Conservation (phyloP, 2,113 vertebrate species). For the Perccottus glenii region DNA sequence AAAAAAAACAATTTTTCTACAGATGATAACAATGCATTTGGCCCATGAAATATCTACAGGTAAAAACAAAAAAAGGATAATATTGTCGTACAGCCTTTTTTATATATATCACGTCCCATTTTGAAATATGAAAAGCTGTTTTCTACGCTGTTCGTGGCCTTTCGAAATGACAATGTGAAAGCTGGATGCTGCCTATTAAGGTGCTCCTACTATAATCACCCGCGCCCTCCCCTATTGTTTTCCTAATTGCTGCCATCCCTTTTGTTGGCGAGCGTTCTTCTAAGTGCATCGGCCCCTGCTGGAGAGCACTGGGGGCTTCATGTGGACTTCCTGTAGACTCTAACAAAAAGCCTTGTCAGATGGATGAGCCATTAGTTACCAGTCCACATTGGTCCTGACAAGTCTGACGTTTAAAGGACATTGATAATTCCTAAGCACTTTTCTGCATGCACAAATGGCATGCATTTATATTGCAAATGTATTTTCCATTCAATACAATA, state of each 20-base stretch:
- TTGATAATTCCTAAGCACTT: slow-evolving; percentile 57
- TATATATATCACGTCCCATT: slow-evolving; percentile 12
- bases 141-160: slow-evolving; percentile 7
- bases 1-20: neutral
- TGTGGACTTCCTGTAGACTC: slow-evolving; percentile 67
- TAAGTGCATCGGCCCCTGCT: slow-evolving; percentile 60
- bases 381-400: slow-evolving; percentile 57
- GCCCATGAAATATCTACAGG: neutral
- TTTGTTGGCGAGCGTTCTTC: slow-evolving; percentile 61
- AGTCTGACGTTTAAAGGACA: slow-evolving; percentile 70
- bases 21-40: neutral
- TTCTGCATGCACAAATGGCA: slow-evolving; percentile 50
- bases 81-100: slow-evolving; percentile 1
- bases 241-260: slow-evolving; percentile 65
- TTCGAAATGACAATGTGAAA: slow-evolving; percentile 40
- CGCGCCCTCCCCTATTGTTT: slow-evolving; percentile 63
- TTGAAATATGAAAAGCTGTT: slow-evolving; percentile 27
- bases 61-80: neutral
- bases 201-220: slow-evolving; percentile 62
- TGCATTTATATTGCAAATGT: slow-evolving; percentile 50
- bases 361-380: slow-evolving; percentile 67
- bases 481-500: slow-evolving; percentile 25
- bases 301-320: slow-evolving; percentile 64
- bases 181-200: slow-evolving; percentile 41
- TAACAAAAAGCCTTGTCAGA: slow-evolving; percentile 72